Evolutionary conservation across 2,797 vertebrate species (phyloP).

Genomic region (Pampus argenteus): DNA sequence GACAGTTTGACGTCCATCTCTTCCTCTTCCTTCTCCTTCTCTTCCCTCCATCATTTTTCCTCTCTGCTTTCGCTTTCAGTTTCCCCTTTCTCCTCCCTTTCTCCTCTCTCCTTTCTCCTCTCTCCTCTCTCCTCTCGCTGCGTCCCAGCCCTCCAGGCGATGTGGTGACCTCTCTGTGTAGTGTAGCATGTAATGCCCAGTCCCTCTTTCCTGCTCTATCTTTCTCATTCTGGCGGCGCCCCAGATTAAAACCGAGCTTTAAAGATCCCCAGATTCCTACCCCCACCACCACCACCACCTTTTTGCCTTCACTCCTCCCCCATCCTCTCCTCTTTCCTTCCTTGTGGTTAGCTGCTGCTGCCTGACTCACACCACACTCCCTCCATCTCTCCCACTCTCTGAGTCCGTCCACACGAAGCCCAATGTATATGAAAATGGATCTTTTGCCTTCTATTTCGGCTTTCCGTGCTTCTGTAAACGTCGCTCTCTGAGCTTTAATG

Average conservation of each 20-base stretch:
- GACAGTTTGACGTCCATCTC: constrained; percentile 21
- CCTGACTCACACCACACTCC: constrained; percentile 22
- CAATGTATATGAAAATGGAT: not conserved
- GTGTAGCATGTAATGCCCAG: constrained; percentile 53
- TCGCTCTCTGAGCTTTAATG: not conserved
- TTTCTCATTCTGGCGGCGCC: constrained; percentile 11
- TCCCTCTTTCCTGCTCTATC: constrained; percentile 34
- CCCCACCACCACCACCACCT: not conserved
- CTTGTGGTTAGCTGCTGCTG: constrained; percentile 28
- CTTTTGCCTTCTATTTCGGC: not conserved
- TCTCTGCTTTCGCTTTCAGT: not conserved
- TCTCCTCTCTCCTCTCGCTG: not conserved
- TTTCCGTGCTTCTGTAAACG: not conserved
- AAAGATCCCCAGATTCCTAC: constrained; percentile 42
- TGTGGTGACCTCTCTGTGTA: constrained; percentile 68
- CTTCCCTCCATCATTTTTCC: not conserved
- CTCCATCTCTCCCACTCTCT: not conserved
- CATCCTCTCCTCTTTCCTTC: constrained; percentile 19
- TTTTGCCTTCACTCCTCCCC: constrained; percentile 27
- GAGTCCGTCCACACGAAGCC: not conserved
- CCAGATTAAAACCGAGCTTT: constrained; percentile 56
- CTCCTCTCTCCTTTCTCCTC: not conserved
- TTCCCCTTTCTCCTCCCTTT: not conserved
- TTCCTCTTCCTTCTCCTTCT: not conserved
- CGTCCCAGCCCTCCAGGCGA: constrained; percentile 44